Evolutionary conservation across 2,797 vertebrate species (phyloP), one percentile per base, ranked within the genome.

Genomic region (Meda fulgida): DNA sequence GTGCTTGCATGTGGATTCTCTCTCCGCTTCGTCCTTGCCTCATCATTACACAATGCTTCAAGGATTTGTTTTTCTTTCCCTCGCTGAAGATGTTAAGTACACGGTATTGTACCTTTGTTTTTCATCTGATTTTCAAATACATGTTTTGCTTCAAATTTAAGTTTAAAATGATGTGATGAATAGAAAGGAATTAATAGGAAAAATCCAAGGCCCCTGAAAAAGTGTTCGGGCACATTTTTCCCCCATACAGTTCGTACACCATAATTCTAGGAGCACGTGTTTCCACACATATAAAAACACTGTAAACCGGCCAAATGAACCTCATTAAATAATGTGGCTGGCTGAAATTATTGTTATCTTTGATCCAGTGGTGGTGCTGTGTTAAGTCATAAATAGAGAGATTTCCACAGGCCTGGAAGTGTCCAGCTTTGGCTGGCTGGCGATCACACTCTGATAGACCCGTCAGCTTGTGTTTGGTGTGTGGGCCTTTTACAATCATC

Each of bases 401-500:
- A 84, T 89, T 79, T 83, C 51, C 67, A 84, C 58, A 69, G 58
- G 60, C 69, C 79, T 86, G 82, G 55, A 5, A 86, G 67, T 46
- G 81, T 78, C 75, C 82, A 86, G 88, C 60, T 66, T 65, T 79
- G 7, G 23, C 86, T 55, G 79, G 84, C 83, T 90, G 87, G 89
- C 88, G 88, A 92, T 92, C 91, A 89, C 89, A 89, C 14, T 89
- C 70, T 92, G 93, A 94, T 93, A 80, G 90, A 84, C 84, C 84
- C n/a, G 90, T 94, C 93, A 94, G 92, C 84, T 93, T 76, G 80
- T 6, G 90, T 94, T 93, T 92, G 71, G 84, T 83, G 80, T 18
- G 60, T 1, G 36, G 38, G 75, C 86, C 70, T 88, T 89, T 71
- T 53, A 19, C 76, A 67, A n/a, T 86, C 83, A 66, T 16, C 78